These are phyloP conservation scores for Brachionus manjavacas DNA, from an alignment of 1,140 invertebrate species.

Conservation along the genomic window DNA sequence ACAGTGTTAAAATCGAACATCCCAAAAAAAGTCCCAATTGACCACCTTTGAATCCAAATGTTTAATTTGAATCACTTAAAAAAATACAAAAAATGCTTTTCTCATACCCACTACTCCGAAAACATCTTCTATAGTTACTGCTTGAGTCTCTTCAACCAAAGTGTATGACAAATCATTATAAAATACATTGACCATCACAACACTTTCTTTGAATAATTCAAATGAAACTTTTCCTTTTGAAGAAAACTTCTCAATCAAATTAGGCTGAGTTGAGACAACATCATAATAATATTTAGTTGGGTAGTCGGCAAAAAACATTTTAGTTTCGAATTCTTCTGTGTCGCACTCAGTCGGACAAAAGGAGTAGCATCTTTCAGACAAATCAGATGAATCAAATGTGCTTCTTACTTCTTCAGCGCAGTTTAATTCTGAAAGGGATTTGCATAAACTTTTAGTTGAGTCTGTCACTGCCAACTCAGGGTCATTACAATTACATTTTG, in stretches of 20 bases:
- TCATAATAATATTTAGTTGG: constrained; percentile 18
- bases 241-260: not conserved
- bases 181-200: not conserved
- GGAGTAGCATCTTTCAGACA: not conserved
- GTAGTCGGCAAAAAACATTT: not conserved
- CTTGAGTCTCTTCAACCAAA: not conserved
- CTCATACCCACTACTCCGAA: not conserved
- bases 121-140: not conserved
- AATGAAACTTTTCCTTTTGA: not conserved
- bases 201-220: not conserved
- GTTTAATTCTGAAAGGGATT: not conserved
- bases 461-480: not conserved
- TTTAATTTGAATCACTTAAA: not conserved
- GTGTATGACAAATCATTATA: not conserved
- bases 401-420: constrained; percentile 3
- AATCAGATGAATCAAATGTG: not conserved
- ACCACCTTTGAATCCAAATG: not conserved
- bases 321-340: not conserved
- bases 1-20: not conserved
- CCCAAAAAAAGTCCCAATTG: constrained; percentile 21
- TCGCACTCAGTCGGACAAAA: constrained; percentile 27
- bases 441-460: not conserved
- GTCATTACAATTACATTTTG: constrained; percentile 11
- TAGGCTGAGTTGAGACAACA: not conserved
- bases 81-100: not conserved